A percentile compares a stretch with the other conserved stretches of the same genome.
phyloP scores from a whole-genome alignment of 2,888 invertebrate genomes.

The Caenorhabditis sp. region DNA sequence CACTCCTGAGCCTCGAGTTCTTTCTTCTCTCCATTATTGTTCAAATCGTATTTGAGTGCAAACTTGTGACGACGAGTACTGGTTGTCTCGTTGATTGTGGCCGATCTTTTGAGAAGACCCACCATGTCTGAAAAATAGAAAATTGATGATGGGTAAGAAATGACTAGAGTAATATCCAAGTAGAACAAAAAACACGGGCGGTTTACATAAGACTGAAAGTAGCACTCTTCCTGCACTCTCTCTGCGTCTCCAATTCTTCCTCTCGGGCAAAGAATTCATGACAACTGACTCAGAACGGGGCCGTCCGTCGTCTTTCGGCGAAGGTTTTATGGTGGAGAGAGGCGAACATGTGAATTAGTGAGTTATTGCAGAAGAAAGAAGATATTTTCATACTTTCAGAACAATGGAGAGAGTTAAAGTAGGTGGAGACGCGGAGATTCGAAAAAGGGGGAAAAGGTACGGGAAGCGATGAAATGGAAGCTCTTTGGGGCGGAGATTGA shows the following conservation, averaged over 20 bases:
- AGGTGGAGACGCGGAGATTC: too few species aligned
- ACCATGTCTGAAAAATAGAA: slow-evolving; percentile 29
- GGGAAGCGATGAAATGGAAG: background rate
- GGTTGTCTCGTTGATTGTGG: slow-evolving; percentile 69
- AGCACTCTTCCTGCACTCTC: slow-evolving; percentile 26
- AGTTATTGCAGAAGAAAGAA: slow-evolving; percentile 13
- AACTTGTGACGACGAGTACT: slow-evolving; percentile 65
- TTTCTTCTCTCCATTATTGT: slow-evolving; percentile 63
- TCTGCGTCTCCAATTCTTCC: slow-evolving; percentile 14
- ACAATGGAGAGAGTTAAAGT: background rate
- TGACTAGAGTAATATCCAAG: too few species aligned
- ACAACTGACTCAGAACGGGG: slow-evolving; percentile 33
- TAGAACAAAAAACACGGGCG: background rate
- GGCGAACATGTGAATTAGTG: slow-evolving; percentile 19
- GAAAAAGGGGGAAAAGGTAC: background rate
- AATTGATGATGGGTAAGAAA: too few species aligned
- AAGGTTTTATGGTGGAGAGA: slow-evolving; percentile 39
- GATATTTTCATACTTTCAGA: background rate
- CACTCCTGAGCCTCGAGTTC: slow-evolving; percentile 42
- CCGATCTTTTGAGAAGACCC: slow-evolving; percentile 39
- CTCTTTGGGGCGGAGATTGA: background rate
- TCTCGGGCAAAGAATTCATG: slow-evolving; percentile 33
- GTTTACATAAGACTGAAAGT: slow-evolving; percentile 33
- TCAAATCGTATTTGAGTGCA: slow-evolving; percentile 66
- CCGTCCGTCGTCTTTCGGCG: background rate